Conservation (phyloP, 2,113 vertebrate species). For the Camelus dromedarius region DNA sequence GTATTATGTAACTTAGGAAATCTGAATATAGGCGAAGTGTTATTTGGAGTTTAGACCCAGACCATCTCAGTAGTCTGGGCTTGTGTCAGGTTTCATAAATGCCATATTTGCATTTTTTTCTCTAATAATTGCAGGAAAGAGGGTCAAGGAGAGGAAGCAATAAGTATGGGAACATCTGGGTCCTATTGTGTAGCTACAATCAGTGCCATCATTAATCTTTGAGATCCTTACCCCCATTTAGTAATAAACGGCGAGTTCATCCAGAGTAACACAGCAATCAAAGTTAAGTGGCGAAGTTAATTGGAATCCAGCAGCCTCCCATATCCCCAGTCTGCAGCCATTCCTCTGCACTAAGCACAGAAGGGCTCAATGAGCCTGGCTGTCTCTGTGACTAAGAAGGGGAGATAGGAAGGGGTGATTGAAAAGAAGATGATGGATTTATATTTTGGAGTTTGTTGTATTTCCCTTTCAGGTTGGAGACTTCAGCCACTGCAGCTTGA, state of each 20-base stretch:
- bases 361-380: slow-evolving; percentile 4
- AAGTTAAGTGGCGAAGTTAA: slow-evolving; percentile 73
- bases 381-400: slow-evolving; percentile 50
- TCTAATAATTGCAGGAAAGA: slow-evolving; percentile 57
- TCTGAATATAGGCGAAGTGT: not conserved
- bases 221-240: slow-evolving; percentile 72
- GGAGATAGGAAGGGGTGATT: slow-evolving; percentile 19
- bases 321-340: not conserved
- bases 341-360: slow-evolving; percentile 57
- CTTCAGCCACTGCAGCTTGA: not conserved
- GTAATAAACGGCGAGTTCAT: slow-evolving; percentile 76
- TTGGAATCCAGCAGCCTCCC: slow-evolving; percentile 69
- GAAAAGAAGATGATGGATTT: slow-evolving; percentile 15
- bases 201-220: slow-evolving; percentile 69
- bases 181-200: slow-evolving; percentile 67
- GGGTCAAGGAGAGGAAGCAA: slow-evolving; percentile 63
- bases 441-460: not conserved
- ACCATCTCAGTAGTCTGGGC: slow-evolving; percentile 24
- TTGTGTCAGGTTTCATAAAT: slow-evolving; percentile 61
- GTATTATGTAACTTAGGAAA: slow-evolving; percentile 12
- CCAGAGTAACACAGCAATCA: slow-evolving; percentile 75
- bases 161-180: slow-evolving; percentile 70
- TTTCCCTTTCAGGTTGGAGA: not conserved
- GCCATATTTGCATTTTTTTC: slow-evolving; percentile 56
- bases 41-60: not conserved